These are phyloP conservation scores for Acanthornis magna DNA, from an alignment of 2,797 vertebrate genomes.

Conservation along the genomic window DNA sequence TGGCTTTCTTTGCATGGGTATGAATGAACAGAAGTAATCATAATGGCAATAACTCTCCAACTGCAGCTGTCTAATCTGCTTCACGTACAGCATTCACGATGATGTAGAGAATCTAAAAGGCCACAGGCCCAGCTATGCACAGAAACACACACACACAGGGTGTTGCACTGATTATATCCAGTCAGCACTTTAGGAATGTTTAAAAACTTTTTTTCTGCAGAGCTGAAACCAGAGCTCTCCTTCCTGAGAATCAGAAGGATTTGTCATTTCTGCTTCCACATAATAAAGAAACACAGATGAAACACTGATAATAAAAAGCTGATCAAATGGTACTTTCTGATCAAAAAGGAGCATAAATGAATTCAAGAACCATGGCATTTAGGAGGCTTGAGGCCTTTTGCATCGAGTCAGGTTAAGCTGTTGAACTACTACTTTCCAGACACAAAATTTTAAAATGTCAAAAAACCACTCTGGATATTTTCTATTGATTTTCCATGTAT, in stretches of 20 bases:
- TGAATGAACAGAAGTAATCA: not conserved
- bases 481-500: not conserved
- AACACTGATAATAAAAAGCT: not conserved
- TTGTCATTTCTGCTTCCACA: not conserved
- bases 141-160: not conserved
- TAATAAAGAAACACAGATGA: not conserved
- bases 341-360: not conserved
- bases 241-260: not conserved
- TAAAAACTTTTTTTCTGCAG: not conserved
- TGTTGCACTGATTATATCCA: not conserved
- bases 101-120: not conserved
- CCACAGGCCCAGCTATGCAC: not conserved
- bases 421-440: not conserved
- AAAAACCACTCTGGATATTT: not conserved
- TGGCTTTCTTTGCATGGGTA: not conserved
- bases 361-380: not conserved
- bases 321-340: not conserved
- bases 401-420: not conserved
- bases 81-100: not conserved
- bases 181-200: accelerated
- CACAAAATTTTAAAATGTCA: not conserved
- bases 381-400: not conserved
- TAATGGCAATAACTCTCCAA: not conserved
- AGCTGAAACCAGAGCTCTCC: not conserved
- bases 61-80: not conserved